Evolutionary conservation across 2,797 vertebrate species (phyloP).

Genomic region (Mormyrus hasselquistii): DNA sequence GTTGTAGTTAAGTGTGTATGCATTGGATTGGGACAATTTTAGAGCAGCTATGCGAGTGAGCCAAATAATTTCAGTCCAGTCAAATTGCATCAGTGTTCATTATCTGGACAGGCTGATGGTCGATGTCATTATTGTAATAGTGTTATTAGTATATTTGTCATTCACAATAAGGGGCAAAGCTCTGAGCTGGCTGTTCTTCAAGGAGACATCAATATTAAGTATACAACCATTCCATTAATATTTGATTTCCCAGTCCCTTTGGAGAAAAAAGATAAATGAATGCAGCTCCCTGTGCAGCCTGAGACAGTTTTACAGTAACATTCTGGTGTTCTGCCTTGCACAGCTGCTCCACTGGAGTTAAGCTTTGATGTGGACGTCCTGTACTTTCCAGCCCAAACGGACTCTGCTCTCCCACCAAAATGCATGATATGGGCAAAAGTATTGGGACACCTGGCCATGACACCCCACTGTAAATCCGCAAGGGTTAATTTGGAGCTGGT

Average conservation of each 20-base stretch:
- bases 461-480: not conserved
- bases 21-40: not conserved
- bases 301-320: not conserved
- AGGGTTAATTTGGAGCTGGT: not conserved
- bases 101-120: not conserved
- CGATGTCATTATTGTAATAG: not conserved
- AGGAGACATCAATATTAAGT: conserved; percentile 6
- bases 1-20: not conserved
- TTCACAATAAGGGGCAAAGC: not conserved
- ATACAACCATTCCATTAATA: not conserved
- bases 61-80: not conserved
- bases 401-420: not conserved
- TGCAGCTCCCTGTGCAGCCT: not conserved
- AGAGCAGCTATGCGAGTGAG: not conserved
- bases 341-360: not conserved
- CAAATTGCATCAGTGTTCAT: not conserved
- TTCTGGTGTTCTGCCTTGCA: not conserved
- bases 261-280: not conserved
- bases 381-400: not conserved
- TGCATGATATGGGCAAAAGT: not conserved
- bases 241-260: conserved; percentile 14
- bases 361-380: not conserved
- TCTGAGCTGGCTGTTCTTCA: not conserved
- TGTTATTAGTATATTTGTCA: not conserved
- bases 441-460: not conserved